Evolutionary conservation across 2,113 vertebrate species (phyloP).

Genomic region (Panthera leo): DNA sequence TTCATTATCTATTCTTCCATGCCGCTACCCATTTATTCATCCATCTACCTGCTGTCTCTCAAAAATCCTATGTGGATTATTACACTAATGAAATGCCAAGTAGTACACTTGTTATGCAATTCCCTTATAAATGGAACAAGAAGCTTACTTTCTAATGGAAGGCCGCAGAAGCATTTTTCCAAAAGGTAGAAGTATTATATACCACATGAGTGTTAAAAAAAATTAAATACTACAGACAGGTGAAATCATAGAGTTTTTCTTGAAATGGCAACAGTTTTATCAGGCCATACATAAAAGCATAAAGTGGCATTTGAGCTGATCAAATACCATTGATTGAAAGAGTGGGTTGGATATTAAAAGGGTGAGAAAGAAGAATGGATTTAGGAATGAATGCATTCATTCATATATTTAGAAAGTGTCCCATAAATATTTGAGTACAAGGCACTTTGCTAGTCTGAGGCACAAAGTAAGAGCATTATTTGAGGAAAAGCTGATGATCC

Average conservation of each 20-base stretch:
- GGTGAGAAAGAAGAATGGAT: neutral
- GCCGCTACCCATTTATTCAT: neutral
- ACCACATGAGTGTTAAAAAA: neutral
- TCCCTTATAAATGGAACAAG: neutral
- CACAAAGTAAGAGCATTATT: neutral
- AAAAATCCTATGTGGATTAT: neutral
- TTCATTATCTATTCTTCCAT: neutral
- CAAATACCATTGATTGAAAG: neutral
- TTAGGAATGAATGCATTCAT: neutral
- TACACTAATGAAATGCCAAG: neutral
- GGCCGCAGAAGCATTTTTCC: neutral
- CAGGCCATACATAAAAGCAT: neutral
- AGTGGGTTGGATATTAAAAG: neutral
- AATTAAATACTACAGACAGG: neutral
- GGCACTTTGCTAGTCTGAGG: neutral
- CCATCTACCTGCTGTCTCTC: neutral
- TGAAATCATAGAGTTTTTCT: neutral
- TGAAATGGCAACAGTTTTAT: neutral
- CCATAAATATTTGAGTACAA: neutral
- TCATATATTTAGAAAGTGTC: neutral
- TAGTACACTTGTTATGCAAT: too few species aligned
- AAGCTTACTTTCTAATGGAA: neutral
- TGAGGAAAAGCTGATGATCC: neutral
- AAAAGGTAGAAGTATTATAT: neutral
- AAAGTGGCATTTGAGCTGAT: neutral